Evolutionary conservation across 2,797 vertebrate genomes (phyloP), one percentile per base, ranked within the genome.

Genomic region (Tympanoctomys barrerae): DNA sequence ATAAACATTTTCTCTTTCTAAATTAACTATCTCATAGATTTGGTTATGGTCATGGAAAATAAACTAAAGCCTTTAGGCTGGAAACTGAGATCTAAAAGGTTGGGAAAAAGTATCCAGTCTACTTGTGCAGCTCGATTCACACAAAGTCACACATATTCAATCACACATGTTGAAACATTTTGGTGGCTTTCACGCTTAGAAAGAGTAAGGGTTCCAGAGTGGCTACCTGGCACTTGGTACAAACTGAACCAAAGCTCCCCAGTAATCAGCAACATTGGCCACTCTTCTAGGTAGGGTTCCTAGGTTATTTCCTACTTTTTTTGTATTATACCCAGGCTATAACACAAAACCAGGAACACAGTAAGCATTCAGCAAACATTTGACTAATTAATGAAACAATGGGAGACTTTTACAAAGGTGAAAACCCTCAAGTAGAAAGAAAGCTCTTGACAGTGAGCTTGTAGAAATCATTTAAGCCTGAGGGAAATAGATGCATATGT

Each of bases 361-460:
- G 22, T 11, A 71, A 21, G 68, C 19, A 52, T 14, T 49, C 33
- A 2, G 73, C 70, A 83, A 85, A 83, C 66, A 57, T 66, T 84
- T 91, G 31, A 84, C 66, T 83, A 80, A 71, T 57, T 92, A 46
- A 93, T 81, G 94, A 57, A 91, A 33, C 33, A 80, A 82, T 46
- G 26, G 33, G 39, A n/a, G 31, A 59, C 83, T 90, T 90, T 54
- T 46, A 57, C 24, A 66, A 57, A 91, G 52, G 64, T 49, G 57
- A 31, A 82, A 88, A 39, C 26, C 52, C 70, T 85, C 7, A n/a
- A 70, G 59, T 80, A 90, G 33, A 66, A 86, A 39, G 22, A 95
- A 79, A 62, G 87, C 9, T 77, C 77, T 26, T 80, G 61, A 66
- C 28, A 57, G 11, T 62, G 84, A 91, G 33, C 70, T 24, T 73